Conservation (phyloP, 2,113 vertebrate genomes). For the Daubentonia madagascariensis region DNA sequence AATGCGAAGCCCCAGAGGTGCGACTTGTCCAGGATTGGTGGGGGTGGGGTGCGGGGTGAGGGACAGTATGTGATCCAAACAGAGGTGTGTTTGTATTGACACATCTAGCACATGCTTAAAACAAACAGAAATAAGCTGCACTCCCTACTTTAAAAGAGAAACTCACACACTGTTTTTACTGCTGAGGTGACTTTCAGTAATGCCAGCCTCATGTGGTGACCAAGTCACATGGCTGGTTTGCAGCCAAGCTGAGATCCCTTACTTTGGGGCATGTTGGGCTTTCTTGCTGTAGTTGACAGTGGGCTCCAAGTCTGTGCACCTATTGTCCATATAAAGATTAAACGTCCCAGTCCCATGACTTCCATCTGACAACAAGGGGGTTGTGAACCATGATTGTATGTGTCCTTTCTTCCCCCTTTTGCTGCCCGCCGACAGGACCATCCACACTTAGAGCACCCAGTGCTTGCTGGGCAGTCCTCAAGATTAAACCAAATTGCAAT, state of each 20-base stretch:
- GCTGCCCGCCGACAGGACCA: conserved; percentile 41
- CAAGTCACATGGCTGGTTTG: background rate
- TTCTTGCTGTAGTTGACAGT: background rate
- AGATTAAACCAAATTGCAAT: conserved; percentile 43
- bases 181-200: background rate
- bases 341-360: conserved; percentile 63
- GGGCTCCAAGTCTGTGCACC: background rate
- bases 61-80: background rate
- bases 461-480: conserved; percentile 48
- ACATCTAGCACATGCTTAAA: background rate
- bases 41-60: no score
- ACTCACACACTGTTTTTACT: background rate
- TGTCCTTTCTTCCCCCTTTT: conserved; percentile 55
- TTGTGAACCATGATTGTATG: conserved; percentile 64
- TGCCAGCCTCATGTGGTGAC: background rate
- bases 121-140: background rate
- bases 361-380: conserved; percentile 42
- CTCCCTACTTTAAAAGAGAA: background rate
- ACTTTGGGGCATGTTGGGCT: background rate
- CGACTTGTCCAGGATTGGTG: no score
- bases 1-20: background rate
- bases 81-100: background rate
- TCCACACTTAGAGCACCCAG: conserved; percentile 56
- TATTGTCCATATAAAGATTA: background rate
- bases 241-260: background rate